Conservation (phyloP, 2,113 vertebrate species). For the Xiphophorus couchianus region DNA sequence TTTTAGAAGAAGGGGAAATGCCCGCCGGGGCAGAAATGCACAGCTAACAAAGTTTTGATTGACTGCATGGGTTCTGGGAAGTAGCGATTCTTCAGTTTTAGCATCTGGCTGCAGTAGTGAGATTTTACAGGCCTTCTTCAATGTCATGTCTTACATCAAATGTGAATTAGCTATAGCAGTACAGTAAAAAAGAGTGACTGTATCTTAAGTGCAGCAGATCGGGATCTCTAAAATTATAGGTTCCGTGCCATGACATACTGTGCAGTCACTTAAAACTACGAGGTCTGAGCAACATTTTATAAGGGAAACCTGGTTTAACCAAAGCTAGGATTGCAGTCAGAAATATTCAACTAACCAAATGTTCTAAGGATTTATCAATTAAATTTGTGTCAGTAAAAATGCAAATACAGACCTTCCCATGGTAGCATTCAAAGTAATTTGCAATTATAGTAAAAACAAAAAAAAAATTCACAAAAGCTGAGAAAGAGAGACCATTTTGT, state of each 20-base stretch:
- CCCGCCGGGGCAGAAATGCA: constrained; percentile 58
- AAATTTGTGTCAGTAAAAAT: no score
- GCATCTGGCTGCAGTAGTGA: constrained; percentile 22
- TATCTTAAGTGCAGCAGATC: constrained; percentile 34
- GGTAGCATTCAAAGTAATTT: neutral
- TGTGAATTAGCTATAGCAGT: constrained; percentile 24
- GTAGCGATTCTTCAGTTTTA: constrained; percentile 43
- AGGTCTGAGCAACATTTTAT: neutral
- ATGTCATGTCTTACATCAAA: constrained; percentile 32
- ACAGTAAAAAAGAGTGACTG: constrained; percentile 11
- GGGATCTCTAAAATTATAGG: constrained; percentile 16
- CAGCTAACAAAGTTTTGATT: constrained; percentile 67
- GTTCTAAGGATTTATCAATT: no score
- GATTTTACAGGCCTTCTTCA: constrained; percentile 39
- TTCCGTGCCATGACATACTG: neutral
- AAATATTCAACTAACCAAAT: no score
- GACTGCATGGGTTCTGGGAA: constrained; percentile 55
- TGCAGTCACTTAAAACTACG: neutral
- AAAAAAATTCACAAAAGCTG: neutral
- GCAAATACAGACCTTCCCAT: neutral
- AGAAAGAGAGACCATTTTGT: neutral
- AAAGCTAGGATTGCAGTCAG: no score
- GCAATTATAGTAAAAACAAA: neutral
- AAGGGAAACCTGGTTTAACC: neutral
- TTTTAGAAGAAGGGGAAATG: constrained; percentile 32